These are phyloP conservation scores for Aporophyla nigra DNA, from an alignment of 2,888 invertebrate genomes.

Conservation along the genomic window DNA sequence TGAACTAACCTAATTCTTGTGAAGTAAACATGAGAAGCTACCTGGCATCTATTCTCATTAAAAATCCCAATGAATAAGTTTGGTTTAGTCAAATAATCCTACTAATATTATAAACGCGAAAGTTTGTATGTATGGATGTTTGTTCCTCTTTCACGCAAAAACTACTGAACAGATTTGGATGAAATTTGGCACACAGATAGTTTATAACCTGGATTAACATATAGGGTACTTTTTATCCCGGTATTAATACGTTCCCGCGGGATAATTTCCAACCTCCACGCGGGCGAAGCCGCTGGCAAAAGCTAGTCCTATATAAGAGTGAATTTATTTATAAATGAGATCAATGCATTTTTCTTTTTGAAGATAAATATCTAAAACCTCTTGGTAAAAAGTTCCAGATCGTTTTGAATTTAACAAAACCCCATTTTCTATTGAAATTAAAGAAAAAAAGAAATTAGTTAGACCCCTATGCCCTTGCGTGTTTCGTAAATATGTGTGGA, in stretches of 20 bases:
- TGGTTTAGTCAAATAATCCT: background rate
- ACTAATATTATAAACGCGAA: too few species aligned
- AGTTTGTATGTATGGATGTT: too few species aligned
- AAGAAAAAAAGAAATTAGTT: background rate
- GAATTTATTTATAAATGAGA: background rate
- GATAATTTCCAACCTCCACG: too few species aligned
- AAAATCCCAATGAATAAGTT: background rate
- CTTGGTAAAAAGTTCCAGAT: background rate
- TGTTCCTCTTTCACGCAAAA: too few species aligned
- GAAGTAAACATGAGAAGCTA: too few species aligned
- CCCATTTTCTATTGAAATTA: background rate
- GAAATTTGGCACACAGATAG: too few species aligned
- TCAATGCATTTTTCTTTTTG: constrained; percentile 1
- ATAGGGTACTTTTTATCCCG: too few species aligned
- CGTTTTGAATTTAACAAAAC: background rate
- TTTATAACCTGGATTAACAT: too few species aligned
- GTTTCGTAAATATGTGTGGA: constrained; percentile 1
- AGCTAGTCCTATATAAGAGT: too few species aligned
- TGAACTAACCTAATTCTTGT: background rate
- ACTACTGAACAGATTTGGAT: too few species aligned
- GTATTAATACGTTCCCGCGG: too few species aligned
- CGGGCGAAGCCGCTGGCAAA: too few species aligned
- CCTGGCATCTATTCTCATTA: background rate
- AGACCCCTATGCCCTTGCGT: background rate
- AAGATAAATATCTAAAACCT: background rate